Base-by-base conservation (phyloP, 2,113 vertebrate genomes). In the Melanerpes aurifrons region DNA sequence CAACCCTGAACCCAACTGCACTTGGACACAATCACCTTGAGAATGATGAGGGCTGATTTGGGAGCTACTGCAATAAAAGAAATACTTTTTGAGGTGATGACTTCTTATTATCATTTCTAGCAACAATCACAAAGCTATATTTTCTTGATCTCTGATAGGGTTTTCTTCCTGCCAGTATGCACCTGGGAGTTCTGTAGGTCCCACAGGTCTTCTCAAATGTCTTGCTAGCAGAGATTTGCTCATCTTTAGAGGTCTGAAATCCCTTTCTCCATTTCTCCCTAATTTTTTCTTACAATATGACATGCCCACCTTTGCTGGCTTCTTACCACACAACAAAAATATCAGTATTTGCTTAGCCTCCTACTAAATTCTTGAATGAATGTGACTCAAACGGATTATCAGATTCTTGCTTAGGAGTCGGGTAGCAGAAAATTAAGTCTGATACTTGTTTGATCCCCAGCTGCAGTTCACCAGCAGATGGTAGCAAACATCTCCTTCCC, bases 391-490 rank as follows among this genome's bases (percentile, higher is more conserved):
- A 54, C 3, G 15, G 2, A 53, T 64, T 15, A 10, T 28, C 40
- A 62, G 28, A 8, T 45, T 81, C 48, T 40, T 75, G 22, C 31
- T 45, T 37, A 31, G 8, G 2, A 3, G 16, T 53, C 40, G 15
- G 66, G 10, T 21, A 67, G 26, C 15, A 26, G 25, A 63, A 86
- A 84, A 68, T 31, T 3, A 14, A 14, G 32, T 19, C 40, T 19
- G 32, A 31, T 24, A 8, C 26, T 70, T 4, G 1, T 56, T 89
- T 22, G 29, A 18, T 45, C 8, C 43, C 12, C 26, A 40, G 0
- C 63, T n/a, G 6, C 1, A 32, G 24, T 10, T 94, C 83, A 72
- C 92, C 95, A 92, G 90, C 77, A 96, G 96, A 79, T 95, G 96
- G 96, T 89, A 95, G 95, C 94, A 96, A 90, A 95, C 45, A 12